Base-by-base conservation (phyloP, 2,888 invertebrate genomes). In the Drosophila paracracens region DNA sequence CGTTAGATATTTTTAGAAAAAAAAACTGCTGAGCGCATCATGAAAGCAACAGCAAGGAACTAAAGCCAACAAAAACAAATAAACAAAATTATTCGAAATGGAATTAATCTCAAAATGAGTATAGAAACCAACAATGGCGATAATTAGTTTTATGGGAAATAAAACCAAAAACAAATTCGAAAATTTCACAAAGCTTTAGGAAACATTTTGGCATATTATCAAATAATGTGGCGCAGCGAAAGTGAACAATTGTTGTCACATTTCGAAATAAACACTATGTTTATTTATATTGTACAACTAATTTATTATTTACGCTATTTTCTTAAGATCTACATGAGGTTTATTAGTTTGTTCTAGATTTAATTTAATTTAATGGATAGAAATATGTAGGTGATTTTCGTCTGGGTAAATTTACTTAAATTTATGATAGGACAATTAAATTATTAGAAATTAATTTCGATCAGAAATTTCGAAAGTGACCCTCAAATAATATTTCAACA, bases 401-500 rank as follows among this genome's bases (percentile, higher is more conserved):
- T 62, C 31, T 18, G 13, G 27, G 29, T 38, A 57, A 59, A 85
- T 80, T 74, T 59, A 60, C 60, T 79, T 68, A 74, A 72, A 72
- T 82, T 74, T 72, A 81, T 68, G 69, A 69, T 74, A 27, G 56
- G 48, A 51, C 36, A 63, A 25, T 53, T 54, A 68, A 62, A 67
- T 29, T 52, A 38, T 57, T n/a, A 54, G 62, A 59, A 54, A 61
- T 62, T 76, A 58, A 65, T 79, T 76, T 86, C 66, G 76, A 85
- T 86, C 86, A 79, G 79, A 81, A 57, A 69, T 78, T 74, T 81
- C 88, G 72, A 89, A 87, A 84, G 80, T 90, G 87, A 88, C 91
- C 91, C 84, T 82, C 87, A 88, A 90, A 89, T 87, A 89, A 87
- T 83, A 89, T 87, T 90, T 89, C 78, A 74, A 89, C 81, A 87